A percentile compares a stretch with the other conserved stretches of the same genome.
These are phyloP conservation scores for Equus przewalskii DNA, from an alignment of 2,113 vertebrate species.

Conservation along the genomic window DNA sequence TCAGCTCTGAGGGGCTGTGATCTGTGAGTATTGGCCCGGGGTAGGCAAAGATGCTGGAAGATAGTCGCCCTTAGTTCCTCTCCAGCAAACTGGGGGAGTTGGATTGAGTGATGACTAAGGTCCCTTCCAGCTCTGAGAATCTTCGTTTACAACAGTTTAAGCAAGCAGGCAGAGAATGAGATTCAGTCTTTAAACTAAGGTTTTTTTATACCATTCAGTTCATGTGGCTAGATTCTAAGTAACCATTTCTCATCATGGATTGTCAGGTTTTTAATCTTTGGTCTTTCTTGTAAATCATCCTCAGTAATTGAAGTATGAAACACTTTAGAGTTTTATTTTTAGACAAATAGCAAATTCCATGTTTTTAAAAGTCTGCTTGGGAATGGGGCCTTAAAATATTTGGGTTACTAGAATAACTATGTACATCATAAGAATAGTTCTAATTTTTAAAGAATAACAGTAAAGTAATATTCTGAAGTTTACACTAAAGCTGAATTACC, in stretches of 20 bases:
- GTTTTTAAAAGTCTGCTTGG: background rate
- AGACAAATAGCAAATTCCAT: background rate
- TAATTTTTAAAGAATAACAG: constrained; percentile 24
- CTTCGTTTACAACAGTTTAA: constrained; percentile 2
- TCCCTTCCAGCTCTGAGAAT: background rate
- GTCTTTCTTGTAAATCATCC: background rate
- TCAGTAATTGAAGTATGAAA: background rate
- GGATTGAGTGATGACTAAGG: background rate
- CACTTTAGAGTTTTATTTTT: background rate
- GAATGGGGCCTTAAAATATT: constrained; percentile 23
- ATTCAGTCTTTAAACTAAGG: background rate
- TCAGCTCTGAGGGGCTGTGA: background rate
- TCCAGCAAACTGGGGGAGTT: background rate
- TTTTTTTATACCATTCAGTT: background rate
- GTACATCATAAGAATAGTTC: background rate
- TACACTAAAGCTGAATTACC: background rate
- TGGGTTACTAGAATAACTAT: constrained; percentile 1
- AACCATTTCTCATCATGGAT: background rate
- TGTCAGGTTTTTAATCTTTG: constrained; percentile 9
- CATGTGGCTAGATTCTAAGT: background rate
- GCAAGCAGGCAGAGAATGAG: constrained; percentile 24
- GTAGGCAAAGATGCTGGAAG: background rate
- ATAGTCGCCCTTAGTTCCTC: background rate
- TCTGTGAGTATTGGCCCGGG: background rate
- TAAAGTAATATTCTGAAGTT: background rate